A percentile compares a stretch with the other conserved stretches of the same genome.
Evolutionary conservation across 2,888 invertebrate genomes (phyloP).

Genomic region (Drosophila longiperda): DNA sequence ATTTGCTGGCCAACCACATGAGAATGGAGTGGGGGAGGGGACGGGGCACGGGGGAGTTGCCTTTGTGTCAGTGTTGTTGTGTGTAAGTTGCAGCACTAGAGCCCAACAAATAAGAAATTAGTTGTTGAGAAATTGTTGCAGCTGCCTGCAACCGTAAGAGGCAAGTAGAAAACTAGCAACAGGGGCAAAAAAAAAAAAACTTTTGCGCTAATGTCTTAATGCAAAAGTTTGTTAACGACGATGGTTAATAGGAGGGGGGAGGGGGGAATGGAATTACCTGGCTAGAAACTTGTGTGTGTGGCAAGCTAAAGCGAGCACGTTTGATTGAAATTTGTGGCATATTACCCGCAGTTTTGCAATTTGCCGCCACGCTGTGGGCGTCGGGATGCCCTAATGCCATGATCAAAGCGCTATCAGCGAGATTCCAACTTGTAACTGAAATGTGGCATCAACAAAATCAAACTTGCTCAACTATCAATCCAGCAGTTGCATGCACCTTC

Average conservation of each 20-base stretch:
- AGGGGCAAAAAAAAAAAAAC: constrained; percentile 57
- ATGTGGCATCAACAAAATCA: constrained; percentile 57
- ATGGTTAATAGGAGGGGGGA: background rate
- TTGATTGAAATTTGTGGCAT: constrained; percentile 81
- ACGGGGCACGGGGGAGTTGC: background rate
- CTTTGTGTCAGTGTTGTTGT: constrained; percentile 17
- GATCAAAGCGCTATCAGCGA: constrained; percentile 58
- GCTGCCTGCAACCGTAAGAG: constrained; percentile 54
- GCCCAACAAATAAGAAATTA: constrained; percentile 80
- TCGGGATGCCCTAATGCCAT: constrained; percentile 45
- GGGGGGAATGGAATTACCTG: constrained; percentile 37
- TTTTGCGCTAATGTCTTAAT: constrained; percentile 80
- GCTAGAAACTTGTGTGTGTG: constrained; percentile 62
- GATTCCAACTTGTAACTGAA: constrained; percentile 38
- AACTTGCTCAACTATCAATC: constrained; percentile 25
- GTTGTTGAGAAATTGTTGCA: constrained; percentile 77
- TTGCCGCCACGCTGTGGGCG: constrained; percentile 18
- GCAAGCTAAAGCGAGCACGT: constrained; percentile 74
- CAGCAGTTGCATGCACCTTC: constrained; percentile 5
- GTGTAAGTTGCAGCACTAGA: constrained; percentile 54
- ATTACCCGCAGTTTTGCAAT: constrained; percentile 62
- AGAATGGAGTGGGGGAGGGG: too few species aligned
- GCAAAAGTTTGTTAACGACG: constrained; percentile 74
- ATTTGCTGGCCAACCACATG: constrained; percentile 53
- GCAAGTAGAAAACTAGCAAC: constrained; percentile 52